Base-by-base conservation (phyloP, 2,888 invertebrate species). In the Anagyrus pseudococci region DNA sequence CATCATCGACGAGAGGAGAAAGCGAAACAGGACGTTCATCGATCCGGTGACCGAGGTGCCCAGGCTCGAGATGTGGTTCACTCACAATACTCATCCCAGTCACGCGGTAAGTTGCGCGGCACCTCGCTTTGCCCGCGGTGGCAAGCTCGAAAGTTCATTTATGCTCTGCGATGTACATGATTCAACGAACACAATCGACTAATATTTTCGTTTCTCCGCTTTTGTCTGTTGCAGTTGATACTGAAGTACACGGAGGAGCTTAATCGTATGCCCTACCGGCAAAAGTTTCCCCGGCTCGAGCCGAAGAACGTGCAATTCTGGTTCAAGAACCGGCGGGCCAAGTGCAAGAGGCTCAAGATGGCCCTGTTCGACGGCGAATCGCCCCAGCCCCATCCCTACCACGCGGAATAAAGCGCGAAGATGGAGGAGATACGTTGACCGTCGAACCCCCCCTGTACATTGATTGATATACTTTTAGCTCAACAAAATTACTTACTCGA, bases 261-360 rank as follows among this genome's bases (percentile, higher is more conserved):
- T 72, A 99, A 99, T 82, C 88, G 92, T 68, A 96, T 97, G 90
- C 94, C 96, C 56, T 99, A 98, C 82, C 84, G 98, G 76, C 97
- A 97, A 83, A 98, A 98, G 82, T 99, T 98, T 82, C 99, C 98
- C 1, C 90, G 95, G n/a, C 85, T 99, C 67, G 98, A 98, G 81
- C 96, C 98, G 46, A 98, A 98, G 84, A 99, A 99, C 80, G 98
- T 99, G 70, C 98, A 99, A 83, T 96, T 99, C 81, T 99, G 99
- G 99, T 99, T 98, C 83, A 98, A 98, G 82, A 99, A 99, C 80
- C 90, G 98, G 46, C 87, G 99, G 62, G 99, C 99, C 72, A 99
- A 99, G 83, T 96, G 96, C 82, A 99, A 99, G 84, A 87, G 98
- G 64, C 85, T 98, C 76, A 94, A 95, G 82, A 93, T 94, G 92